phyloP scores from a whole-genome alignment of 64 coral and sea anemone genomes.

The Montipora sp. region DNA sequence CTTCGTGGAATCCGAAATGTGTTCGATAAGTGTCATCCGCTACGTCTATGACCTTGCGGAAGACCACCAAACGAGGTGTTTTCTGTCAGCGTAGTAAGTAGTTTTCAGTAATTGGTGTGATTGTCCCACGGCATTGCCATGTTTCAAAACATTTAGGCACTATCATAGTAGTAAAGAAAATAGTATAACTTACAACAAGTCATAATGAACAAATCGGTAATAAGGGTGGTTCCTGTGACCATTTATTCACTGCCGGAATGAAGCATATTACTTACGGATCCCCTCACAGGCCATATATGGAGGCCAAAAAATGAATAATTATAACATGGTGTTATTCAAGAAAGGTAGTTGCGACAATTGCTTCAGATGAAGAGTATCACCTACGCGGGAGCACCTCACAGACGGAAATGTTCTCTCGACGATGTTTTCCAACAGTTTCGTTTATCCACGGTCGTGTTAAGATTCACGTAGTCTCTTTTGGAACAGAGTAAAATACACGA shows the following conservation, averaged over 20 bases:
- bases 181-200: not conserved
- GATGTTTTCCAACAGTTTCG: not conserved
- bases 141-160: not conserved
- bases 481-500: not conserved
- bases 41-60: not conserved
- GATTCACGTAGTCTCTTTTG: not conserved
- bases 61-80: not conserved
- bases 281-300: too few relatives aligned
- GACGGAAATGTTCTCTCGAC: constrained; percentile 17
- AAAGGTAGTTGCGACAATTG: not conserved
- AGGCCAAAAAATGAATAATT: too few relatives aligned
- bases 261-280: too few relatives aligned
- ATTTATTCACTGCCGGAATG: too few relatives aligned
- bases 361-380: not conserved
- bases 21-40: too few relatives aligned
- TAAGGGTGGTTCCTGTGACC: too few relatives aligned
- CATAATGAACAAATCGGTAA: too few relatives aligned
- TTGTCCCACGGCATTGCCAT: not conserved
- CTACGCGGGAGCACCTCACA: too few relatives aligned
- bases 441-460: not conserved
- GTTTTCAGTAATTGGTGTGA: constrained; percentile 5
- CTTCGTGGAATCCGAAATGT: too few relatives aligned
- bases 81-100: not conserved
- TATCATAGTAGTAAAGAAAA: constrained; percentile 16
- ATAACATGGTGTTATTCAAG: not conserved